Evolutionary conservation across 2,113 vertebrate genomes (phyloP).

Genomic region (Phalacrocorax brasilianus): DNA sequence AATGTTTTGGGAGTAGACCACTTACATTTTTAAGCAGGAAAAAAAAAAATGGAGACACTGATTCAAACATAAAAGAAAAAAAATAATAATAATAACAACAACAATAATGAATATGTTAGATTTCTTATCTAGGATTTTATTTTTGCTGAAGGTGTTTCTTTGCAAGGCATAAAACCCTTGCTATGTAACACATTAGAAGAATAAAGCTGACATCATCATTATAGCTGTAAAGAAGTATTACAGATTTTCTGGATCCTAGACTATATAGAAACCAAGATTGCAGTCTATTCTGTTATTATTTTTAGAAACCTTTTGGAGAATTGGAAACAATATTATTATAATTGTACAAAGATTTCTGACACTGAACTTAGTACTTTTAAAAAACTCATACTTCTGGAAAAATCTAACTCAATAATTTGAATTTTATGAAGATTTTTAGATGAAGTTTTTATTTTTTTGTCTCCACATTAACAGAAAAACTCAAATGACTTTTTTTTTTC

Average conservation of each 20-base stretch:
- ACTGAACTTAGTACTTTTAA: not conserved
- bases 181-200: not conserved
- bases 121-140: not conserved
- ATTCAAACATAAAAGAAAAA: not conserved
- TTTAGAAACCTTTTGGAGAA: not conserved
- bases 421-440: not conserved
- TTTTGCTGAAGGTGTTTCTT: not conserved
- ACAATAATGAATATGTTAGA: not conserved
- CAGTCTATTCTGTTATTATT: not conserved
- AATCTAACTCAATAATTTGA: not conserved
- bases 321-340: not conserved
- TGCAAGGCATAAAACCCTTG: not conserved
- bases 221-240: not conserved
- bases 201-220: not conserved
- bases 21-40: not conserved
- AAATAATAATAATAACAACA: not conserved
- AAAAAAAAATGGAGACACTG: not conserved
- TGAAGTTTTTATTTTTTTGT: not conserved
- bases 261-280: not conserved
- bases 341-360: not conserved
- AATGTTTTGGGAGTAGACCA: not conserved
- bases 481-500: not conserved
- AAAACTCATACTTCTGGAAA: not conserved
- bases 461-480: not conserved
- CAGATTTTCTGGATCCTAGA: not conserved